Percentiles rank a stretch among this genome's conserved stretches.
These are phyloP conservation scores for Oryzias dopingdopingensis DNA, from an alignment of 2,797 vertebrate genomes.

Conservation along the genomic window DNA sequence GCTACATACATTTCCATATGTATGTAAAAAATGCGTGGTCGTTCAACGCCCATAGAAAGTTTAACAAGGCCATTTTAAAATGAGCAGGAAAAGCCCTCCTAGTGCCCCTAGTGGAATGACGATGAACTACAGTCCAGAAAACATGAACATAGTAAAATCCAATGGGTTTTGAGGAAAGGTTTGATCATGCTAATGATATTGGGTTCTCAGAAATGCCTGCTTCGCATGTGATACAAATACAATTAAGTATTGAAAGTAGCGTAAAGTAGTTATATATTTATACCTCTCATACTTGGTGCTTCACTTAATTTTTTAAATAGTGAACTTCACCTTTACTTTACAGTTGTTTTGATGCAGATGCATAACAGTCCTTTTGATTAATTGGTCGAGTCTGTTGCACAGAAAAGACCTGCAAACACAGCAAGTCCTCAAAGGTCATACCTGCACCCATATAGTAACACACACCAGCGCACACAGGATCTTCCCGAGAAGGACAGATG, in stretches of 20 bases:
- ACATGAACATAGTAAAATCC: no score
- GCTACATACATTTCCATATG: no score
- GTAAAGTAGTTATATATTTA: not conserved
- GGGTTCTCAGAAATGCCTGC: no score
- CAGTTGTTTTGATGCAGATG: slow-evolving; percentile 25
- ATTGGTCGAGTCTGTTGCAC: slow-evolving; percentile 52
- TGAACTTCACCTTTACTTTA: not conserved
- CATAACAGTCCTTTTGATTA: slow-evolving; percentile 51
- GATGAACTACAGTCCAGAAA: no score
- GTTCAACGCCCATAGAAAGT: no score
- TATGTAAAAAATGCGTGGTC: no score
- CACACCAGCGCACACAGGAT: slow-evolving; percentile 27
- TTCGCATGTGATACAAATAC: no score
- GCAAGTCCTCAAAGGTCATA: slow-evolving; percentile 65
- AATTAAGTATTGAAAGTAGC: not conserved
- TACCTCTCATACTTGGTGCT: not conserved
- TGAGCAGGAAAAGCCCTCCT: no score
- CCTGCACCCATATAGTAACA: slow-evolving; percentile 18
- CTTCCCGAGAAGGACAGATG: slow-evolving; percentile 64
- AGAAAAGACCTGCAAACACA: slow-evolving; percentile 59
- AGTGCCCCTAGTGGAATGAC: no score
- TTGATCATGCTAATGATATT: no score
- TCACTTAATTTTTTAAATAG: slow-evolving; percentile 6
- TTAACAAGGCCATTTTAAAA: no score
- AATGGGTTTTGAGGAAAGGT: no score